Evolutionary conservation across 2,113 vertebrate genomes (phyloP), one percentile per base, ranked within the genome.

Genomic region (Mugil cephalus): DNA sequence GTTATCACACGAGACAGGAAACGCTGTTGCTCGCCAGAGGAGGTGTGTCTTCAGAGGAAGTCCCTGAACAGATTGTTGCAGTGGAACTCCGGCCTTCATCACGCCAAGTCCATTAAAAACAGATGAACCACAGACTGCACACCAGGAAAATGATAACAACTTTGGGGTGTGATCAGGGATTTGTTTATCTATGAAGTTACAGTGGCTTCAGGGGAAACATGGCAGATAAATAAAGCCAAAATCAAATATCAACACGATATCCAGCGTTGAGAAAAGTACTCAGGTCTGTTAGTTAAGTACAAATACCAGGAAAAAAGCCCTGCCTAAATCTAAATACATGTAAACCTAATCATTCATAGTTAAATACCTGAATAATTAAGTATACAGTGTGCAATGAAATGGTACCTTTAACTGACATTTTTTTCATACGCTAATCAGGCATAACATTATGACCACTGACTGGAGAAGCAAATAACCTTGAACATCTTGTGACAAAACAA

Each of bases 1-100:
- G 90, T 87, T 67, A 78, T 82, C 51, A 65, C 89, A 91, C 68
- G 85, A 90, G 91, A 90, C 86, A 55, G 85, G 87, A 92, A 89
- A 84, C 65, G 38, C 62, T 80, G 65, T 63, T 0, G n/a, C 9
- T 3, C 21, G 61, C 71, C 74, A 83, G 55, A 87, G 55, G 81
- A 68, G 86, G 85, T 53, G 85, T 87, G 85, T 77, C 65, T 83
- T 11, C 59, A 1, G 14, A 80, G 82, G 80, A 89, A 90, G 82
- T 74, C 74, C 79, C 83, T 68, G 43, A 80, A 55, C 79, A 54
- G 56, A 70, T 34, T 50, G 56, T 19, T 85, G 15, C 68, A 67
- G 74, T 75, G 79, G 69, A 79, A 79, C 64, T 67, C 73, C 73
- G 7, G 12, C 18, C 43, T 55, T 40, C 54, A 55, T 61, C 61